Conservation (phyloP, 2,888 invertebrate genomes). For the Muschampia plurimacula region DNA sequence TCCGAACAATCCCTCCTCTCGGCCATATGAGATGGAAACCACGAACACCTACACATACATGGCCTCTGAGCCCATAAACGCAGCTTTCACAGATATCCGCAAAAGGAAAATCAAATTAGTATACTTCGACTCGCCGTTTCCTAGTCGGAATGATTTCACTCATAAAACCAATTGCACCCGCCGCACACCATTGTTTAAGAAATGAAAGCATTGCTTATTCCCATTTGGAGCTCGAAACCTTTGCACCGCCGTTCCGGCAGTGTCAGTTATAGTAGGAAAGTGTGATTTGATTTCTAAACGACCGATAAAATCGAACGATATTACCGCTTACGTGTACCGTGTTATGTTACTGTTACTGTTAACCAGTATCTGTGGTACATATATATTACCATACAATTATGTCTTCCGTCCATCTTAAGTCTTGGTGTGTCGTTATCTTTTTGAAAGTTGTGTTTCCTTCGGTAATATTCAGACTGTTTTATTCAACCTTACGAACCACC, state of each 20-base stretch:
- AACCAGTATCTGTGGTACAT: background rate
- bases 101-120: slow-evolving; percentile 79
- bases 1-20: slow-evolving; percentile 28
- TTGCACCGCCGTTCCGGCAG: slow-evolving; percentile 64
- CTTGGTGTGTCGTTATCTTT: background rate
- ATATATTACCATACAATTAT: background rate
- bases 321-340: slow-evolving; percentile 12
- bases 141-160: slow-evolving; percentile 62
- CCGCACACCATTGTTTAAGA: slow-evolving; percentile 53
- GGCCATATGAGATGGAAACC: slow-evolving; percentile 36
- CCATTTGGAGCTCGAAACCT: slow-evolving; percentile 72
- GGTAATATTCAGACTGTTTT: background rate
- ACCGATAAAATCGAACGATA: slow-evolving; percentile 25
- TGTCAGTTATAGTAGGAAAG: slow-evolving; percentile 38
- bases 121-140: slow-evolving; percentile 68
- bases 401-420: background rate
- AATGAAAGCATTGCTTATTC: slow-evolving; percentile 70
- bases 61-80: slow-evolving; percentile 44
- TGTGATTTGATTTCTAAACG: slow-evolving; percentile 26
- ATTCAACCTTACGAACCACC: background rate
- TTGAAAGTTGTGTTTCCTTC: background rate
- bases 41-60: slow-evolving; percentile 53
- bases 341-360: background rate
- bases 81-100: slow-evolving; percentile 65
- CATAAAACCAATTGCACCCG: slow-evolving; percentile 49